Percentiles rank a stretch among this genome's conserved stretches.
phyloP scores from a whole-genome alignment of 2,113 vertebrate species.

The Myodes glareolus region DNA sequence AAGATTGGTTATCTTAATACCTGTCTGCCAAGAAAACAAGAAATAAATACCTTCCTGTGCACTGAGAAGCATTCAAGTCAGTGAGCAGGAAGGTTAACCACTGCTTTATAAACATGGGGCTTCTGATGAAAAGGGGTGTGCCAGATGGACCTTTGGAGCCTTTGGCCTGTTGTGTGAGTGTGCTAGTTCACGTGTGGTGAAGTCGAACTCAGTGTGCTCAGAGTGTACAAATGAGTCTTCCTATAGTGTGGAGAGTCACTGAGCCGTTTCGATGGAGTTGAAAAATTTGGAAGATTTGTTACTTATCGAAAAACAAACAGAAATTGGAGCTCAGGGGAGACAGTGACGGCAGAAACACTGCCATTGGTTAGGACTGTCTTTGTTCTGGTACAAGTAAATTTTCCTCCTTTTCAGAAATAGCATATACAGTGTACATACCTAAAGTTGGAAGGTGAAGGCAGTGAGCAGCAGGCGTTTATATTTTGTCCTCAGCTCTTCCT shows the following conservation, averaged over 20 bases:
- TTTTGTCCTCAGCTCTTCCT: not conserved
- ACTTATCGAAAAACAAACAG: not conserved
- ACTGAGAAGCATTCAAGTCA: slow-evolving; percentile 28
- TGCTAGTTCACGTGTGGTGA: not conserved
- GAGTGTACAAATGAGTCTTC: slow-evolving; percentile 39
- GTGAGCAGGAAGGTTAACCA: not conserved
- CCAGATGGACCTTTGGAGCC: slow-evolving; percentile 52
- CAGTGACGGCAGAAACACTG: slow-evolving; percentile 11
- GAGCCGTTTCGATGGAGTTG: not conserved
- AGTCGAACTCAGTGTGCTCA: slow-evolving; percentile 39
- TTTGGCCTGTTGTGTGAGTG: slow-evolving; percentile 70
- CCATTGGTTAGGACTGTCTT: not conserved
- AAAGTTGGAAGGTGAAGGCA: not conserved
- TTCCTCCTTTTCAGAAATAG: slow-evolving; percentile 51
- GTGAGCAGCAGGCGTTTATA: not conserved
- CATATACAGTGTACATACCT: slow-evolving; percentile 7
- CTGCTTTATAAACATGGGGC: not conserved
- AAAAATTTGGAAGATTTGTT: not conserved
- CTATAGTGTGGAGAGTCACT: not conserved
- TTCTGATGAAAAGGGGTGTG: slow-evolving; percentile 38
- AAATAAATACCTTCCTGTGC: slow-evolving; percentile 35
- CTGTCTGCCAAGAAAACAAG: not conserved
- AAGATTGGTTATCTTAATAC: not conserved
- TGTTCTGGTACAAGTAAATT: slow-evolving; percentile 22
- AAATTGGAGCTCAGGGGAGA: not conserved